Base-by-base conservation (phyloP, 2,888 invertebrate species). In the Dromius quadrimaculatus region DNA sequence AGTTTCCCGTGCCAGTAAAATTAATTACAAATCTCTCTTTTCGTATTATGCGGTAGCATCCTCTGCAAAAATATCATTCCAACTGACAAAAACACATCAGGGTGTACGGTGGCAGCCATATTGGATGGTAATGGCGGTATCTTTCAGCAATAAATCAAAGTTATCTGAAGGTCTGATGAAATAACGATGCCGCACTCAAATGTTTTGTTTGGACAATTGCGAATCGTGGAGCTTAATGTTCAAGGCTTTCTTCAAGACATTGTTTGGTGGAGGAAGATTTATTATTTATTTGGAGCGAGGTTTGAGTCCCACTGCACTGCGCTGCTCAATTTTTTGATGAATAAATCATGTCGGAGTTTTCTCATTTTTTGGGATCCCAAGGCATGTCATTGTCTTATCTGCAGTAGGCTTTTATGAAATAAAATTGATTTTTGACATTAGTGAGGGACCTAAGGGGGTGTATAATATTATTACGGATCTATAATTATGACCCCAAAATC, bases 11-110 rank as follows among this genome's bases (percentile, higher is more conserved):
- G 47, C 64, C 20, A 50, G 50, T 34, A 59, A 68, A 68, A 68
- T 68, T 68, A 68, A 59, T 68, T 68, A 59, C 34, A 59, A 59
- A 43, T 20, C 50, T 63, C 45, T 17, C 23, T 43, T 28, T 34
- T 59, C 36, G 59, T n/a, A 28, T 17, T 20, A n/a, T n/a, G 36
- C 38, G 38, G 13, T 59, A 59, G 23, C 36, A 50, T 66, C 43
- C 59, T 68, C 59, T 59, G 36, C 32, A 43, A 54, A 68, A 68
- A 68, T 68, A 68, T 68, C 59, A 68, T 68, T 68, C 43, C 20
- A 68, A 68, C 68, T 59, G 68, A 59, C 68, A 68, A 68, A 68
- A 68, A 45, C 68, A 34, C 68, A 68, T 59, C 68, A 59, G 19
- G 28, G 43, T 23, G 59, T 34, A n/a, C n/a, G n/a, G 6, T n/a